Conservation (phyloP, 2,888 invertebrate genomes). For the Elmis aenea region DNA sequence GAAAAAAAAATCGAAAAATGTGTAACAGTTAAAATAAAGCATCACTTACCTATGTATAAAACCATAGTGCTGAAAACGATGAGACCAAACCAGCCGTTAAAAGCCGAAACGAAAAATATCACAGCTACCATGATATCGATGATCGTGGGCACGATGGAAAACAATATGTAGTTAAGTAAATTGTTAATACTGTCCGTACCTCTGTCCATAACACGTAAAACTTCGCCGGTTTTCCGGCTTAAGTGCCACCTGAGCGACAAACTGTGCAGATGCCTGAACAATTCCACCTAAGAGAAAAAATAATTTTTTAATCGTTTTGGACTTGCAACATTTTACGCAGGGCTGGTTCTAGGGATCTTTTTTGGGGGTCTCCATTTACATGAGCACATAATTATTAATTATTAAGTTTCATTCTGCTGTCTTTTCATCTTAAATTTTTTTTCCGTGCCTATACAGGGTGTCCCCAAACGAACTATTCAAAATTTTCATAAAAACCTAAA, state of each 20-base stretch:
- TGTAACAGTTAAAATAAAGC: too few relatives aligned
- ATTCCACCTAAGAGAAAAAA: conserved; percentile 66
- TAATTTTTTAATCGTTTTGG: conserved; percentile 12
- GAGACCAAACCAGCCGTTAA: conserved; percentile 92
- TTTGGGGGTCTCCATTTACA: too few relatives aligned
- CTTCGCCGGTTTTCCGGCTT: conserved; percentile 93
- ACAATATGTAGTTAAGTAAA: conserved; percentile 84
- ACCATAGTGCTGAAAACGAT: conserved; percentile 93
- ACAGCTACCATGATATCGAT: conserved; percentile 90
- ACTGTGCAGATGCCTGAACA: conserved; percentile 84
- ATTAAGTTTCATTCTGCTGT: too few relatives aligned
- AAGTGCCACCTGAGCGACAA: conserved; percentile 94
- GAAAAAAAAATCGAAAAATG: too few relatives aligned
- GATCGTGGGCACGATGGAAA: conserved; percentile 90
- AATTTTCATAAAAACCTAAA: too few relatives aligned
- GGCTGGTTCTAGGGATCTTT: too few relatives aligned
- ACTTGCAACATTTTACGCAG: too few relatives aligned
- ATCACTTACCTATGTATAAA: conserved; percentile 85
- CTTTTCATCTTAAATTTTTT: too few relatives aligned
- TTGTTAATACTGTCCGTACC: conserved; percentile 96
- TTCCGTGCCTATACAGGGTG: too few relatives aligned
- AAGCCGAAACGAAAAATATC: conserved; percentile 78
- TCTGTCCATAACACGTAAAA: conserved; percentile 92
- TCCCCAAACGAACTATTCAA: too few relatives aligned
- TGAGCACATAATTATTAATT: too few relatives aligned